Base-by-base conservation (phyloP, 2,797 vertebrate genomes). In the Sternarchorhynchus goeldii region DNA sequence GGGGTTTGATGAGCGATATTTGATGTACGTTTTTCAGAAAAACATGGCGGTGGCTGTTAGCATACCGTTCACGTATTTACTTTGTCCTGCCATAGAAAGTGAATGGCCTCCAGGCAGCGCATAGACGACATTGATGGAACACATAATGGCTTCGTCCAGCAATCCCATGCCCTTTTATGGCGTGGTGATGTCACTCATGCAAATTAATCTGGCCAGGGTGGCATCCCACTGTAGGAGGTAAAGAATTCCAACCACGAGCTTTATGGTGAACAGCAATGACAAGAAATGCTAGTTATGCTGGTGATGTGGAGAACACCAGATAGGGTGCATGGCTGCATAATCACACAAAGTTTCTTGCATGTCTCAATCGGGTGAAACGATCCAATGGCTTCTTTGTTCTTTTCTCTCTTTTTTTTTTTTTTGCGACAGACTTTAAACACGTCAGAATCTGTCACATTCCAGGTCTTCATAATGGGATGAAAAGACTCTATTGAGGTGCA, bases 231-330 rank as follows among this genome's bases (percentile, higher is more conserved):
- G 91, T 94, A 90, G 92, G 90, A 83, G 66, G 86, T 84, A 80
- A 84, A 91, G 88, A 93, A 96, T 94, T 92, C 90, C 90, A 94
- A 87, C 81, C 84, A 93, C 94, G 93, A 90, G 79, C 80, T 91
- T 84, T 83, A 87, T 89, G 58, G 75, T 84, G 82, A 88, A 85
- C 82, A 36, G 84, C 88, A 65, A 64, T 81, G 84, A 90, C 86
- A 87, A 90, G 91, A 87, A 89, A 94, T 92, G 89, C 89, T 90
- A 95, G 91, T 84, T 92, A 94, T 95, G 88, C 81, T 86, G 91
- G 89, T 92, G 87, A 94, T 93, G 89, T 84, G 81, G 85, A 84
- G 82, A 83, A 82, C 90, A 93, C 80, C 91, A 89, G 82, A 90
- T 83, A 65, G 86, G 82, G 83, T 76, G 81, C 82, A 73, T 86